Percentiles rank a stretch among this genome's conserved stretches.
These are phyloP conservation scores for Diplodus puntazzo DNA, from an alignment of 2,797 vertebrate genomes.

Conservation along the genomic window DNA sequence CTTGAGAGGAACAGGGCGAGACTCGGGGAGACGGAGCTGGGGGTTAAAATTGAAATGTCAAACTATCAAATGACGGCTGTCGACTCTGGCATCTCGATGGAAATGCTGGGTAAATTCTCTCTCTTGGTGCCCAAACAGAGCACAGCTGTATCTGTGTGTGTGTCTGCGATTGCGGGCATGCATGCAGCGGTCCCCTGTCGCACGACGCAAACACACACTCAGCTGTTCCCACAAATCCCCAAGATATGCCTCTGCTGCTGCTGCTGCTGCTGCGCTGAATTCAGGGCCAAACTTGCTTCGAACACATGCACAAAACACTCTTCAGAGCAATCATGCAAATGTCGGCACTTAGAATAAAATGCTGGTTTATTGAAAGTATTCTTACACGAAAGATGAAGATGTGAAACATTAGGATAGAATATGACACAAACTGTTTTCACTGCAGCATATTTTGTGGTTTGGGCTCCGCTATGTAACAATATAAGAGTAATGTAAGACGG, in stretches of 20 bases:
- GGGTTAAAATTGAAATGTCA: conserved; percentile 83
- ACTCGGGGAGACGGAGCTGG: conserved; percentile 46
- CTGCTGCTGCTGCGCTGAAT: conserved; percentile 18
- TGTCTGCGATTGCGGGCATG: conserved; percentile 22
- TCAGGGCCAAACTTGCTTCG: conserved; percentile 24
- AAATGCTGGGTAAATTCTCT: conserved; percentile 69
- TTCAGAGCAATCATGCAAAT: conserved; percentile 17
- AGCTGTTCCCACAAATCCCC: conserved; percentile 68
- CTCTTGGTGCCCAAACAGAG: conserved; percentile 59
- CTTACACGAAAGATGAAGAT: conserved; percentile 5
- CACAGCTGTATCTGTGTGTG: conserved; percentile 65
- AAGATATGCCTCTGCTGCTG: conserved; percentile 7
- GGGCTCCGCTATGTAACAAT: background rate
- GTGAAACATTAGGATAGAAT: background rate
- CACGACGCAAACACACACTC: conserved; percentile 54
- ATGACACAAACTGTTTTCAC: background rate
- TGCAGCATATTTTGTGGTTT: conserved; percentile 7
- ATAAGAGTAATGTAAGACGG: conserved; percentile 16
- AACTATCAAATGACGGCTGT: conserved; percentile 78
- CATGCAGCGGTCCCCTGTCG: conserved; percentile 21
- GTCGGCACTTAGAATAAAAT: background rate
- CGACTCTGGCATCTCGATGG: conserved; percentile 61
- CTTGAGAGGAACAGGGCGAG: conserved; percentile 35
- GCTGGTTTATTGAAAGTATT: background rate
- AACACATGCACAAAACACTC: conserved; percentile 18